These are phyloP conservation scores for Spea bombifrons DNA, from an alignment of 2,113 vertebrate genomes.

Conservation along the genomic window DNA sequence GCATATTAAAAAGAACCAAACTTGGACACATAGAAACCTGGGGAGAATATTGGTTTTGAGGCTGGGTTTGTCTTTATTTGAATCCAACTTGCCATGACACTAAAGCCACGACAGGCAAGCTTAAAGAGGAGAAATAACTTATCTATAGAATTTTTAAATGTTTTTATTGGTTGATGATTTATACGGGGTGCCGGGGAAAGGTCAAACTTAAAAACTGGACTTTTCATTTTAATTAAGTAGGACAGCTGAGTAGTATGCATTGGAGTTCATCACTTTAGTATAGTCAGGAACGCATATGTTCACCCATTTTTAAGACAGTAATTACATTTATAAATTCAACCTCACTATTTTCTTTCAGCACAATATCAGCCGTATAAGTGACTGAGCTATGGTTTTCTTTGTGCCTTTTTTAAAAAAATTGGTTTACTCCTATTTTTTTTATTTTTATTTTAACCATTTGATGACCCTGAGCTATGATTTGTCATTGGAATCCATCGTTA, in stretches of 20 bases:
- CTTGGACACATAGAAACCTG: not conserved
- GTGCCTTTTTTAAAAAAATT: slow-evolving; percentile 63
- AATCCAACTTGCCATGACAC: not conserved
- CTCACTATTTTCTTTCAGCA: slow-evolving; percentile 44
- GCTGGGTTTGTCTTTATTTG: no score
- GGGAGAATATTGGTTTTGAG: no score
- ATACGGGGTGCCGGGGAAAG: no score
- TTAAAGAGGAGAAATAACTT: not conserved
- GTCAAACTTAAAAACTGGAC: no score
- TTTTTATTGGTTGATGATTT: no score
- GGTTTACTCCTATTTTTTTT: slow-evolving; percentile 59
- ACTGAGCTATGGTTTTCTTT: slow-evolving; percentile 71
- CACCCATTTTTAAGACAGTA: slow-evolving; percentile 53
- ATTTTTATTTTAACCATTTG: slow-evolving; percentile 59
- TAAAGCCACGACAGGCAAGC: not conserved
- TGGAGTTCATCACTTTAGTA: slow-evolving; percentile 54
- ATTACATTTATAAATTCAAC: slow-evolving; percentile 18
- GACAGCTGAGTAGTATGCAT: not conserved
- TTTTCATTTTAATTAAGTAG: no score
- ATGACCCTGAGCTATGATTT: slow-evolving; percentile 77
- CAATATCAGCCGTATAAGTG: slow-evolving; percentile 68
- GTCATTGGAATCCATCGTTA: slow-evolving; percentile 58
- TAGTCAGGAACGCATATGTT: slow-evolving; percentile 66
- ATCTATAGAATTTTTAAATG: not conserved
- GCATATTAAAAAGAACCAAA: slow-evolving; percentile 38